Conservation (phyloP, 2,888 invertebrate genomes). For the Noctua fimbriata region DNA sequence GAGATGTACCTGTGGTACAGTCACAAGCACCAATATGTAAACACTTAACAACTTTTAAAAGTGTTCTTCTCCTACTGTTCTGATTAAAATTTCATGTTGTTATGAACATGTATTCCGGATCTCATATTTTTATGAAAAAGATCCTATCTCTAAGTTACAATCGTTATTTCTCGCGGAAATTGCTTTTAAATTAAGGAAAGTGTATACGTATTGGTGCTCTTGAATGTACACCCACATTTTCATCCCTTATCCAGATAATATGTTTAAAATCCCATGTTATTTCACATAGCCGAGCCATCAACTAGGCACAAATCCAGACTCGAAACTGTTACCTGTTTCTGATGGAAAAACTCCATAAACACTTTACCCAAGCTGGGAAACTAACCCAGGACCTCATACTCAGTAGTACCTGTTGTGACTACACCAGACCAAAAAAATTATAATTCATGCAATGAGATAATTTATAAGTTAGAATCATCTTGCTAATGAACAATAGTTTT, state of each 20-base stretch:
- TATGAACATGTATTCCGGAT: too few relatives aligned
- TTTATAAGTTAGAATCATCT: neutral
- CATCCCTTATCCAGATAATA: too few relatives aligned
- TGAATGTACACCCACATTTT: too few relatives aligned
- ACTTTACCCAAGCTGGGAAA: neutral
- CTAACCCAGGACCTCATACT: neutral
- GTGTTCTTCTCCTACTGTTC: too few relatives aligned
- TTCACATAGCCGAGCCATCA: neutral
- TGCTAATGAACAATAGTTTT: constrained; percentile 1
- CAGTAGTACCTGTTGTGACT: neutral
- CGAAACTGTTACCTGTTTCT: neutral
- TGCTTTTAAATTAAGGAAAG: too few relatives aligned
- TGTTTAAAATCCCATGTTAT: neutral
- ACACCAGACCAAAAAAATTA: neutral
- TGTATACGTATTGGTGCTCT: too few relatives aligned
- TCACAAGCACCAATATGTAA: too few relatives aligned
- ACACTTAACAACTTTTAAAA: too few relatives aligned
- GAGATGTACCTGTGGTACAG: neutral
- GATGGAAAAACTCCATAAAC: neutral
- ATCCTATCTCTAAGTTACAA: too few relatives aligned
- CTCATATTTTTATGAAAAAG: too few relatives aligned
- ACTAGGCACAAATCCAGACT: neutral
- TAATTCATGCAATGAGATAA: neutral
- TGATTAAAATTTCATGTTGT: too few relatives aligned
- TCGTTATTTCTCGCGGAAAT: too few relatives aligned